Evolutionary conservation across 2,113 vertebrate genomes (phyloP).

Genomic region (Motacilla alba): DNA sequence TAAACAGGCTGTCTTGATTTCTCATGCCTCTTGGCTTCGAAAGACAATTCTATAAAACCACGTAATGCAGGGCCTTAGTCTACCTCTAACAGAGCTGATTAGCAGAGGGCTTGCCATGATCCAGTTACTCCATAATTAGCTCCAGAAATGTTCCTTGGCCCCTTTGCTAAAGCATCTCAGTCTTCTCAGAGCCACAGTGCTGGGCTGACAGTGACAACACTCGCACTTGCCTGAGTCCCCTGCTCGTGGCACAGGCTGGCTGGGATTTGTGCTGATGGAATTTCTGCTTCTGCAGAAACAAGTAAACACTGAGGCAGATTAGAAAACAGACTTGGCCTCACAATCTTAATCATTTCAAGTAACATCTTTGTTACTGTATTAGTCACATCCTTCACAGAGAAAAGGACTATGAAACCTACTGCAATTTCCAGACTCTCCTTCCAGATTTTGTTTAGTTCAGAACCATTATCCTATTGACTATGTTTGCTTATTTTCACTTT

Average conservation of each 20-base stretch:
- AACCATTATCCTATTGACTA: background rate
- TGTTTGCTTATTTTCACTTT: background rate
- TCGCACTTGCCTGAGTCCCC: background rate
- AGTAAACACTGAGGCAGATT: background rate
- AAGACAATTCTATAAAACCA: background rate
- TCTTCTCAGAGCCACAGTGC: background rate
- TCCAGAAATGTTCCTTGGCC: background rate
- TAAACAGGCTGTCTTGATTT: background rate
- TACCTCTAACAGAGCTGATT: background rate
- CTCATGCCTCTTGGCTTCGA: background rate
- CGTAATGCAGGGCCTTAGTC: background rate
- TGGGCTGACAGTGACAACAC: background rate
- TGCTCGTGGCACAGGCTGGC: background rate
- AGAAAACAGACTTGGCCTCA: background rate
- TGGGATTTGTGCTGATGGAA: background rate
- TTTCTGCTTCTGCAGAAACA: background rate
- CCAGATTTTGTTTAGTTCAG: background rate
- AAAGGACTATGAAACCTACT: background rate
- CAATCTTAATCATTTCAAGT: background rate
- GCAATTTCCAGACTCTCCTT: background rate
- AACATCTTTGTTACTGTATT: background rate
- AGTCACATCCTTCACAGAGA: background rate
- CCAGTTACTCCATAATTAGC: background rate
- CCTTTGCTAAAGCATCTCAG: background rate
- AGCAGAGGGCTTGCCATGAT: background rate